Percentiles rank a stretch among this genome's conserved stretches.
These are phyloP conservation scores for Saturnia japonica DNA, from an alignment of 2,888 invertebrate species.

Conservation along the genomic window DNA sequence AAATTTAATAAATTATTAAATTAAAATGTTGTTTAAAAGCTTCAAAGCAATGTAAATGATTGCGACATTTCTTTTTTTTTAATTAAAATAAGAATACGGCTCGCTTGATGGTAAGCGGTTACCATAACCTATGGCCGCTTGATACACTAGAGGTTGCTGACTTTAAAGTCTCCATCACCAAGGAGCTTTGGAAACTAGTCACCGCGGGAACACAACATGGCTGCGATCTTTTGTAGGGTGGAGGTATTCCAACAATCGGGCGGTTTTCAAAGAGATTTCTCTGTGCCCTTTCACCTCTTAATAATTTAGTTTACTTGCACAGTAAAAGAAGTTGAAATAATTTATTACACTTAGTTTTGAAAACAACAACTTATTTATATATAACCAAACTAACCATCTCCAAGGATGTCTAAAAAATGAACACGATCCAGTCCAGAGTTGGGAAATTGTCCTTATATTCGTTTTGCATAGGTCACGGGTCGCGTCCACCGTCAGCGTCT, in stretches of 20 bases:
- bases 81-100: too few relatives aligned
- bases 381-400: not conserved
- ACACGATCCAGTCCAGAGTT: not conserved
- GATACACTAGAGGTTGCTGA: too few relatives aligned
- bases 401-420: not conserved
- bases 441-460: not conserved
- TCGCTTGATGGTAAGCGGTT: too few relatives aligned
- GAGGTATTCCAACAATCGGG: too few relatives aligned
- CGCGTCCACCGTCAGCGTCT: conserved; percentile 77
- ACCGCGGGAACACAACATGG: too few relatives aligned
- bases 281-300: too few relatives aligned
- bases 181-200: too few relatives aligned
- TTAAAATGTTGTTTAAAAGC: not conserved
- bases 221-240: too few relatives aligned
- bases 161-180: too few relatives aligned
- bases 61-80: not conserved
- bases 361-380: not conserved
- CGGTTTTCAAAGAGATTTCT: too few relatives aligned
- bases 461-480: conserved; percentile 68
- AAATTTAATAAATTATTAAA: not conserved
- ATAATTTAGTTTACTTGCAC: too few relatives aligned
- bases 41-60: not conserved
- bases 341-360: not conserved
- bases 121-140: too few relatives aligned
- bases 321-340: not conserved